Conservation (phyloP, 1,140 invertebrate species). For the Bilobella aurantiaca region DNA sequence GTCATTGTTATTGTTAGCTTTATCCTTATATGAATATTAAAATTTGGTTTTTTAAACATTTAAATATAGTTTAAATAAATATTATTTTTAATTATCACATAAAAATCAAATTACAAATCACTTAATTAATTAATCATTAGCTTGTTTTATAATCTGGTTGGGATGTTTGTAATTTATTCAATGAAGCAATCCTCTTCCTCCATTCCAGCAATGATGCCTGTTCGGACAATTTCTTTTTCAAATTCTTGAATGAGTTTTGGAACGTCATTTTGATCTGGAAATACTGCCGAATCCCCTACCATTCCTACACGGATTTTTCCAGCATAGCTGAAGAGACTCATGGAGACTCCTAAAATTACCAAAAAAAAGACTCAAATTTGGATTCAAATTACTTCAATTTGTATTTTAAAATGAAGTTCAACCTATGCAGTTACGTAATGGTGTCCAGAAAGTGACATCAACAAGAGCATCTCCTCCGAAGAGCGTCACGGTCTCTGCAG, state of each 20-base stretch:
- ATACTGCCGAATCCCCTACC: conserved; percentile 15
- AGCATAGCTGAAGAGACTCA: conserved; percentile 23
- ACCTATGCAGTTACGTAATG: conserved; percentile 21
- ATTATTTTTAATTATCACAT: too few relatives aligned
- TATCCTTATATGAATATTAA: too few relatives aligned
- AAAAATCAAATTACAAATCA: background rate
- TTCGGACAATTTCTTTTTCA: conserved; percentile 21
- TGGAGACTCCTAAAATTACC: conserved; percentile 23
- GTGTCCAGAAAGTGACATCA: conserved; percentile 25
- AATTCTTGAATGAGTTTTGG: conserved; percentile 16
- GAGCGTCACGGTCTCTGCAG: conserved; percentile 12
- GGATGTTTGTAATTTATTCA: too few relatives aligned
- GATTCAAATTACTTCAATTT: background rate
- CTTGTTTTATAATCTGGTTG: too few relatives aligned
- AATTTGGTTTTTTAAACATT: too few relatives aligned
- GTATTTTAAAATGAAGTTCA: background rate
- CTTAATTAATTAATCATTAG: background rate
- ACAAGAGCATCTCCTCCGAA: conserved; percentile 24
- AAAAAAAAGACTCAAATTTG: background rate
- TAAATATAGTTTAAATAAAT: too few relatives aligned
- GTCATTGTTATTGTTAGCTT: too few relatives aligned
- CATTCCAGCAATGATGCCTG: conserved; percentile 9
- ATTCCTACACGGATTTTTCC: conserved; percentile 19
- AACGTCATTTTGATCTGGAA: conserved; percentile 10
- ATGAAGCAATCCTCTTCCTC: background rate